These are phyloP conservation scores for Stigmatopora nigra DNA, from an alignment of 2,113 vertebrate species.

Conservation along the genomic window DNA sequence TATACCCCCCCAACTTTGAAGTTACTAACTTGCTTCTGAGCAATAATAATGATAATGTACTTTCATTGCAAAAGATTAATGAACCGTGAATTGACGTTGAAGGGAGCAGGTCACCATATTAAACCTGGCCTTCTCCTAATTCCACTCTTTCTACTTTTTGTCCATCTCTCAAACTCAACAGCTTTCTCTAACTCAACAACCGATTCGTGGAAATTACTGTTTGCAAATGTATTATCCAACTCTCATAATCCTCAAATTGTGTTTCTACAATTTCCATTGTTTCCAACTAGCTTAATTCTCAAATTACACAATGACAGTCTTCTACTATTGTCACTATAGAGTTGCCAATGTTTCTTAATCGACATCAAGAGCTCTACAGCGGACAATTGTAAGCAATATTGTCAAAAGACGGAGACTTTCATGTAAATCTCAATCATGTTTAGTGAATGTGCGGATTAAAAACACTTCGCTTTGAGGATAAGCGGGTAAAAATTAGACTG, in stretches of 20 bases:
- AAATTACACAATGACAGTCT: not conserved
- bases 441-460: not conserved
- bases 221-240: conserved; percentile 2
- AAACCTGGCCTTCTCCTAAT: not conserved
- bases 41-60: not conserved
- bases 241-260: not conserved
- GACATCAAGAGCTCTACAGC: not conserved
- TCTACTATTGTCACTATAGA: not conserved
- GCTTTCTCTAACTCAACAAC: not conserved
- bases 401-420: not conserved
- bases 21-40: not conserved
- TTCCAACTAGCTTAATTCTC: not conserved
- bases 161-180: not conserved
- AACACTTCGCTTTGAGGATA: not conserved
- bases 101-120: not conserved
- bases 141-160: not conserved
- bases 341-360: not conserved
- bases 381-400: not conserved
- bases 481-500: not conserved
- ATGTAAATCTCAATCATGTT: not conserved
- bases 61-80: not conserved
- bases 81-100: not conserved
- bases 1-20: not conserved
- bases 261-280: not conserved
- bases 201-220: not conserved